These are phyloP conservation scores for Chrysina gloriosa DNA, from an alignment of 2,888 invertebrate genomes.

Conservation along the genomic window DNA sequence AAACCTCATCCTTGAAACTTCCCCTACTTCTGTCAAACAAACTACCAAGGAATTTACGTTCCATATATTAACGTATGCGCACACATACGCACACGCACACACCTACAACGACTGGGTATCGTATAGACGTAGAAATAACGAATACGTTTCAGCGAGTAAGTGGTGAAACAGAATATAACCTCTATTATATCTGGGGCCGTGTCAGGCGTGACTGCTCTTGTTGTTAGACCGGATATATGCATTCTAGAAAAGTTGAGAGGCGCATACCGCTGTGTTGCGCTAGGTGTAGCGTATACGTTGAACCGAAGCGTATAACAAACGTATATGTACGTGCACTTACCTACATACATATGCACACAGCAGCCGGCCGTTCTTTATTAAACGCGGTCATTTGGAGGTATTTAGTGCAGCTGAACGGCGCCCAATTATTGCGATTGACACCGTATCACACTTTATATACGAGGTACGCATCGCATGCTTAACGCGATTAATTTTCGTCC, in stretches of 20 bases:
- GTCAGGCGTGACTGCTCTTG: slow-evolving; percentile 61
- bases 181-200: slow-evolving; percentile 60
- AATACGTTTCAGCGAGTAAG: slow-evolving; percentile 40
- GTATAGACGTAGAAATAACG: slow-evolving; percentile 7
- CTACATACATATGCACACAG: neutral
- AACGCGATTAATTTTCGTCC: too few species aligned
- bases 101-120: too few species aligned
- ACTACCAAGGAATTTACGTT: too few species aligned
- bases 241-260: slow-evolving; percentile 37
- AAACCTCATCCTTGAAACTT: too few species aligned
- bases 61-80: too few species aligned
- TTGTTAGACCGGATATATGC: slow-evolving; percentile 60
- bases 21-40: too few species aligned
- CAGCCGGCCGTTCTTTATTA: slow-evolving; percentile 15
- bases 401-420: slow-evolving; percentile 14
- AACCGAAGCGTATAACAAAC: neutral
- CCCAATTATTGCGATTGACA: slow-evolving; percentile 11
- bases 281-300: neutral
- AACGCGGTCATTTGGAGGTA: slow-evolving; percentile 26
- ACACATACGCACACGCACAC: too few species aligned
- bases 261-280: slow-evolving; percentile 26
- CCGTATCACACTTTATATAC: slow-evolving; percentile 21
- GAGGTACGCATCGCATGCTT: too few species aligned
- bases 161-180: slow-evolving; percentile 56
- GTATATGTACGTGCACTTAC: neutral